Percentiles rank a stretch among this genome's conserved stretches.
Conservation (phyloP, 1,140 invertebrate genomes). For the Acromyrmex echinatior region DNA sequence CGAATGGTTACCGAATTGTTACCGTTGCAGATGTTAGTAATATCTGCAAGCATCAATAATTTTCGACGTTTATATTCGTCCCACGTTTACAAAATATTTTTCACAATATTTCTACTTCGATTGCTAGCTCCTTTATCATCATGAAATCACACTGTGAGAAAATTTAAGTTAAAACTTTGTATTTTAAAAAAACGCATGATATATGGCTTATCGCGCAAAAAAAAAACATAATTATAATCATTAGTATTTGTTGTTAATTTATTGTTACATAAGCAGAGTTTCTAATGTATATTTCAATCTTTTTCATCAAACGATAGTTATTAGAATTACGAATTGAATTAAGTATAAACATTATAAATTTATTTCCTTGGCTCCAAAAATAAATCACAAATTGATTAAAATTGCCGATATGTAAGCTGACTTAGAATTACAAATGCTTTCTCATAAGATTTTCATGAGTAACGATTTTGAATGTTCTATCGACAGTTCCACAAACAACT, state of each 20-base stretch:
- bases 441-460: not conserved
- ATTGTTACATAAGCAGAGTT: not conserved
- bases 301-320: not conserved
- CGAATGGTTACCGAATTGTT: conserved; percentile 54
- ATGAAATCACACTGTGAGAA: not conserved
- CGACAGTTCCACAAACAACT: not conserved
- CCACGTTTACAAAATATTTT: conserved; percentile 21
- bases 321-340: too few species aligned
- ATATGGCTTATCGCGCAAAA: not conserved
- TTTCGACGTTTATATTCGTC: conserved; percentile 62
- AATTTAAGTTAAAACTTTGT: not conserved
- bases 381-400: too few species aligned
- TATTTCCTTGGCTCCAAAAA: too few species aligned
- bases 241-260: not conserved
- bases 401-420: too few species aligned
- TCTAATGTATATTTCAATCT: not conserved
- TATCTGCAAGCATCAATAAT: conserved; percentile 52
- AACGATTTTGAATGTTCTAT: not conserved
- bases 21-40: conserved; percentile 50
- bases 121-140: not conserved
- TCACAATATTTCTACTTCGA: conserved; percentile 19
- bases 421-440: not conserved
- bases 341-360: too few species aligned
- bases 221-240: not conserved
- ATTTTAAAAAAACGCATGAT: not conserved